Conservation (phyloP, 35 echinoderm and acorn worm species). For the Amphiura filiformis region DNA sequence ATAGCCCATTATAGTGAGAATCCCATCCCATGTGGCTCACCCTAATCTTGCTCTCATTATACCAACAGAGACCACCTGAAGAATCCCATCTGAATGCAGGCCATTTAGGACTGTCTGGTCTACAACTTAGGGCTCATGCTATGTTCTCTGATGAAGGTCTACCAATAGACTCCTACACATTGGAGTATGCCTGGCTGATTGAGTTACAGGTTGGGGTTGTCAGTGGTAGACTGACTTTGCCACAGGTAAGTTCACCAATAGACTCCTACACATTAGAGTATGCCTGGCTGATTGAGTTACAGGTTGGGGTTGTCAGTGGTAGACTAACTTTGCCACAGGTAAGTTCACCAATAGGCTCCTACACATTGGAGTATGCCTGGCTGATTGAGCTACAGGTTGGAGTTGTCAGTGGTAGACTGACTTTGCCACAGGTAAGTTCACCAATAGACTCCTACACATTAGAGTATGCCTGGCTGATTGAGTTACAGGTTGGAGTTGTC, state of each 20-base stretch:
- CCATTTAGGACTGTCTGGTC: conserved; percentile 73
- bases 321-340: conserved; percentile 82
- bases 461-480: conserved; percentile 78
- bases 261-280: conserved; percentile 75
- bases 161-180: conserved; percentile 49
- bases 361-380: conserved; percentile 89
- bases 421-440: conserved; percentile 73
- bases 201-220: conserved; percentile 84
- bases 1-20: no score
- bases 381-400: conserved; percentile 28
- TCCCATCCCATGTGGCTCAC: no score
- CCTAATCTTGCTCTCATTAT: no score
- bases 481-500: conserved; percentile 47
- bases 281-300: conserved; percentile 48
- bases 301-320: conserved; percentile 70
- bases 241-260: conserved; percentile 79
- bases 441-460: conserved; percentile 59
- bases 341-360: conserved; percentile 48
- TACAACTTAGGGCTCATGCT: conserved; percentile 82
- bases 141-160: conserved; percentile 94
- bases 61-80: conserved; percentile 38
- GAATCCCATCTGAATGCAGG: conserved; percentile 58
- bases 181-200: conserved; percentile 96
- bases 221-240: conserved; percentile 68
- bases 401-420: conserved; percentile 75